phyloP scores from a whole-genome alignment of 2,797 vertebrate species.

The Hapalemur alaotrensis region DNA sequence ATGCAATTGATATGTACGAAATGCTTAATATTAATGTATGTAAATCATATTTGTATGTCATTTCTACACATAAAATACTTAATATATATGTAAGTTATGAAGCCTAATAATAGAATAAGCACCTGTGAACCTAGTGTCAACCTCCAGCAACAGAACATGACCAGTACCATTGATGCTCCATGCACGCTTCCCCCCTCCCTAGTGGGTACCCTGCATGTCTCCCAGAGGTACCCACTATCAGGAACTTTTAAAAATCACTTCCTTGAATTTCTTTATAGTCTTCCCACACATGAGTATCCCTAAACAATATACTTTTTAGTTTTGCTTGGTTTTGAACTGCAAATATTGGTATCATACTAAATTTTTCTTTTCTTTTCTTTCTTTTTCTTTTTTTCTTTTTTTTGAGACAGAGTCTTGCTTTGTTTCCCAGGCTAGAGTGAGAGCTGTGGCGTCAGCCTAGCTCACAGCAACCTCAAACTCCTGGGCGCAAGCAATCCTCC shows the following conservation, averaged over 20 bases:
- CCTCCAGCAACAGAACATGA: not conserved
- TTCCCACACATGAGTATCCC: not conserved
- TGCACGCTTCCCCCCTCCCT: not conserved
- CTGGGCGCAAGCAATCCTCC: too few species aligned
- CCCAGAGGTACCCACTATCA: not conserved
- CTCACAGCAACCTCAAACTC: too few species aligned
- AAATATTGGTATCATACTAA: not conserved
- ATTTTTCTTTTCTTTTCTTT: not conserved
- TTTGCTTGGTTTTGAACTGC: not conserved
- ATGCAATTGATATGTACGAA: not conserved
- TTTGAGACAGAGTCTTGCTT: too few species aligned
- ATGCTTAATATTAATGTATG: not conserved
- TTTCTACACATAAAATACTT: slow-evolving; percentile 20
- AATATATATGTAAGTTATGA: not conserved
- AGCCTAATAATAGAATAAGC: slow-evolving; percentile 5
- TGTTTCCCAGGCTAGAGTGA: too few species aligned
- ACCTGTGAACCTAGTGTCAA: not conserved
- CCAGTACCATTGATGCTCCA: not conserved
- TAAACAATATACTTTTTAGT: not conserved
- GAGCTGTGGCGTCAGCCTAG: too few species aligned
- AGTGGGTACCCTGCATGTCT: not conserved
- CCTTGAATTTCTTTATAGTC: not conserved
- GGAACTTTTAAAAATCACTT: not conserved
- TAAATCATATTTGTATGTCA: not conserved
- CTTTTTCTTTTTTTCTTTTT: too few species aligned